Base-by-base conservation (phyloP, 2,888 invertebrate species). In the Volucella inflata region DNA sequence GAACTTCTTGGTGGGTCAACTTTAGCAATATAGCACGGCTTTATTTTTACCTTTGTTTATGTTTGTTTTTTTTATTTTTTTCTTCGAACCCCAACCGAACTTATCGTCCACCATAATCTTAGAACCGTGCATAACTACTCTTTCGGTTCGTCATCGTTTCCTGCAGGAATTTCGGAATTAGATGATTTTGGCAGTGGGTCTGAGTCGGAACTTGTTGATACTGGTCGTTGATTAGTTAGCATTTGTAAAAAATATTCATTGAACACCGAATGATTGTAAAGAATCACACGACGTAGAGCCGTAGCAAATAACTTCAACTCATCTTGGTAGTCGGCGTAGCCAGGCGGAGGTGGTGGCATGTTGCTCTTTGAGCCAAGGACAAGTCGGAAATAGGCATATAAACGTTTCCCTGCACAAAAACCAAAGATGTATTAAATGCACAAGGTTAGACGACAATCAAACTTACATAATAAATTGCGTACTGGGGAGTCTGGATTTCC, bases 211-310 rank as follows among this genome's bases (percentile, higher is more conserved):
- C 59, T 60, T 30, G 68, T 51, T 57, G 59, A 17, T 46, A 48
- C 59, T 64, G 78, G 80, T 81, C 83, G 84, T 75, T 89, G 88
- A 14, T 88, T 88, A 16, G 88, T 90, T n/a, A 92, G 88, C 30
- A 92, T 85, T 78, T 91, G 88, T 30, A 89, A 84, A 64, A 92
- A 91, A 84, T 92, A 91, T 70, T 92, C 91, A 2, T 91, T 91
- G 64, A 91, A 92, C 2, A 92, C 92, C 10, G 91, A 91, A 81
- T 92, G 92, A 87, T 92, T 92, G 80, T 92, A 92, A 57, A 89
- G 89, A 51, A 92, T 90, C 10, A 92, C 88, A 10, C 92, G 90
- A 48, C 91, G 90, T 14, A 92, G 89, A 8, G 91, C 90, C 80
- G 89, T 89, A 3, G 90, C 89, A 87, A 91, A 90, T 59, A 89